Evolutionary conservation across 2,888 invertebrate species (phyloP).

Genomic region (Xylophagus ater): DNA sequence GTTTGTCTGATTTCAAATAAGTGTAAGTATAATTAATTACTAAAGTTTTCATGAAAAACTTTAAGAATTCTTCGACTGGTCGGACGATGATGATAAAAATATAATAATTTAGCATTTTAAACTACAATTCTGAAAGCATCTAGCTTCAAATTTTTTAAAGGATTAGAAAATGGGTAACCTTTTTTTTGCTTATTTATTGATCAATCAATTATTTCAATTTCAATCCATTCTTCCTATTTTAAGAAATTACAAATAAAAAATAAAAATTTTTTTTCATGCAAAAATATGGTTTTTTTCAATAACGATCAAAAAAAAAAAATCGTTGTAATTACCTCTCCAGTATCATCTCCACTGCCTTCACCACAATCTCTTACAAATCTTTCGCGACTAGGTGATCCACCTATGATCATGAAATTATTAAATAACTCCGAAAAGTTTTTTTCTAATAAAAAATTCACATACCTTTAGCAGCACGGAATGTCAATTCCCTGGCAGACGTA

Average conservation of each 20-base stretch:
- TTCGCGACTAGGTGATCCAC: constrained; percentile 27
- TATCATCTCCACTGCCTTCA: constrained; percentile 41
- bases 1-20: too few species aligned
- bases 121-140: too few species aligned
- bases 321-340: constrained; percentile 38
- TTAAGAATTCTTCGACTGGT: too few species aligned
- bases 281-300: too few species aligned
- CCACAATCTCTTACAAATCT: constrained; percentile 35
- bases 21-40: too few species aligned
- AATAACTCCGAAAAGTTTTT: background rate
- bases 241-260: background rate
- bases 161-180: too few species aligned
- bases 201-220: constrained; percentile 1
- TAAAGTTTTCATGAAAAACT: too few species aligned
- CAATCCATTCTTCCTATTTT: background rate
- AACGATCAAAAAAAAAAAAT: background rate
- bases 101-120: too few species aligned
- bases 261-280: too few species aligned
- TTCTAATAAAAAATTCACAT: constrained; percentile 13
- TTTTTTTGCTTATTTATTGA: background rate
- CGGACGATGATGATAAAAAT: too few species aligned
- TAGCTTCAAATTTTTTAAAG: too few species aligned
- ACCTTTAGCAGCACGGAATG: constrained; percentile 26
- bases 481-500: constrained; percentile 41
- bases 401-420: constrained; percentile 16